Evolutionary conservation across 2,113 vertebrate species (phyloP), one percentile per base, ranked within the genome.

Genomic region (Ammodytes marinus): DNA sequence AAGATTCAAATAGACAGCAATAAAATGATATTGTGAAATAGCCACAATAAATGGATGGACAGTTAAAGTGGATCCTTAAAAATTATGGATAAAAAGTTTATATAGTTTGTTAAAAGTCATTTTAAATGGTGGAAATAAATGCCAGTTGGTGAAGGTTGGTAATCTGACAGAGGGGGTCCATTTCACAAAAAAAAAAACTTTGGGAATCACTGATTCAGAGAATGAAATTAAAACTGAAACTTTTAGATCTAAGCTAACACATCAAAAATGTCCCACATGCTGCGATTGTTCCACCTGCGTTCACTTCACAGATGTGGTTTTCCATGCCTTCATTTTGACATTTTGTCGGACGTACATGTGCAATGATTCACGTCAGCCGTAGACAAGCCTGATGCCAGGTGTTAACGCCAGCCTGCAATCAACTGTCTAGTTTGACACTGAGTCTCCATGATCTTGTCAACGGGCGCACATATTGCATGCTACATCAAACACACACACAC

Each of bases 381-480:
- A 83, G 84, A 88, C 85, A 76, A 80, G 88, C 69, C 50, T 67
- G 74, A 80, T 86, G 86, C 68, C 86, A 88, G 85, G 80, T 91
- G 89, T 92, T 88, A 84, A 87, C 81, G 83, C 53, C 71, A 79
- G 84, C 76, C 85, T 79, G 79, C 85, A 81, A 88, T 90, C 88
- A 88, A 42, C 85, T 90, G 91, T 91, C 89, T 63, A 27, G 68
- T 69, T 70, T 88, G 91, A 90, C 88, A 86, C 80, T 63, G 84
- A 90, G 87, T 85, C 83, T 77, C 66, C 80, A 50, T 83, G 77
- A 90, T 89, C 88, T 82, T 90, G 88, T 91, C 92, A 86, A 77
- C 66, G 55, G 55, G 40, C 77, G 11, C 49, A 54, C 78, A 79
- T 83, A 84, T 82, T 72, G 84, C 79, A 84, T 52, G 70, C 83